A percentile compares a stretch with the other conserved stretches of the same genome.
Evolutionary conservation across 2,113 vertebrate species (phyloP).

Genomic region (Aphyosemion australe): DNA sequence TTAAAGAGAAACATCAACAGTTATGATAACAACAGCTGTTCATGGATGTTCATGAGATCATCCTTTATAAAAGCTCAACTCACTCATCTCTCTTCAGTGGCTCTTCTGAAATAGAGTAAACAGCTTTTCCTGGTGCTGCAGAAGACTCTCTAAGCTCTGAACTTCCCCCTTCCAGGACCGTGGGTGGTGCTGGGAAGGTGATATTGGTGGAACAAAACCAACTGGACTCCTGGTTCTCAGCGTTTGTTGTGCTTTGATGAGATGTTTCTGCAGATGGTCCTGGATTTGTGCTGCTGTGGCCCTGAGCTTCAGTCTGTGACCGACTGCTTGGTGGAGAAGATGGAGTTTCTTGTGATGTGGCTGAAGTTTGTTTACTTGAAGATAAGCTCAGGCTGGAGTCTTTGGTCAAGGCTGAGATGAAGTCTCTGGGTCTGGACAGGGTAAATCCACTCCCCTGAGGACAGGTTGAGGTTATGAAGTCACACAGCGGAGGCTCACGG

Average conservation of each 20-base stretch:
- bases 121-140: neutral
- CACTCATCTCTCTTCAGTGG: conserved; percentile 5
- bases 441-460: conserved; percentile 75
- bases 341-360: neutral
- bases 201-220: neutral
- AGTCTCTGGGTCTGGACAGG: conserved; percentile 70
- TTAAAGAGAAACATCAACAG: neutral
- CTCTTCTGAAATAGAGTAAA: neutral
- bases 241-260: neutral
- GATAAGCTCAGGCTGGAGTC: neutral
- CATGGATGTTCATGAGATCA: neutral
- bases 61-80: conserved; percentile 8
- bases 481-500: conserved; percentile 66
- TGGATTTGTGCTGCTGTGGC: neutral
- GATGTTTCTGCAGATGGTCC: neutral
- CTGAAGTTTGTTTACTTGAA: neutral
- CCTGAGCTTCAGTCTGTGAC: neutral
- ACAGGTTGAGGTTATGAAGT: conserved; percentile 67
- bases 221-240: conserved; percentile 1
- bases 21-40: neutral
- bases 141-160: neutral
- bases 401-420: conserved; percentile 47
- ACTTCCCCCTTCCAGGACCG: neutral
- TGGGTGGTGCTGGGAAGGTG: neutral
- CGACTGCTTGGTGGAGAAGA: neutral